These are phyloP conservation scores for Hermatobates lingyangjiaoensis DNA, from an alignment of 1,140 invertebrate genomes.

Conservation along the genomic window DNA sequence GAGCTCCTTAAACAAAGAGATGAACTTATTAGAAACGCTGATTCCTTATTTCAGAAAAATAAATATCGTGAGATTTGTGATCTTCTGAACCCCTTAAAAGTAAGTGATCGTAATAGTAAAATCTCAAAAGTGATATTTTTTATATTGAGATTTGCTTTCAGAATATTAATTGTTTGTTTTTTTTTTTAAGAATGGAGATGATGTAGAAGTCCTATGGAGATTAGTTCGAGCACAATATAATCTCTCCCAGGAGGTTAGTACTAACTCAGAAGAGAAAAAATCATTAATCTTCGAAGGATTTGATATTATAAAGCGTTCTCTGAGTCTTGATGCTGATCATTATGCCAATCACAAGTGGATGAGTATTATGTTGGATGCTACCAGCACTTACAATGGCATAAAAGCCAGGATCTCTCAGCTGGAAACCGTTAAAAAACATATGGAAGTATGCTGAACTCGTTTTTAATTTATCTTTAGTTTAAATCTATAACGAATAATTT, in stretches of 20 bases:
- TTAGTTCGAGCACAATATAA: slow-evolving; percentile 49
- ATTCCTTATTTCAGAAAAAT: slow-evolving; percentile 2
- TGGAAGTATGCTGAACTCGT: slow-evolving; percentile 35
- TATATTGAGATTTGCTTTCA: too few species aligned
- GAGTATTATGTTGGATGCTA: slow-evolving; percentile 52
- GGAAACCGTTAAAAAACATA: slow-evolving; percentile 49
- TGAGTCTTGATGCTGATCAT: slow-evolving; percentile 37
- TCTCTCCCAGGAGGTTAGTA: slow-evolving; percentile 32
- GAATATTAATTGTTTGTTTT: too few species aligned
- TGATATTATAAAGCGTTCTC: slow-evolving; percentile 32
- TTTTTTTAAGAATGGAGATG: slow-evolving; percentile 30
- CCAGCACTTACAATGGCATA: slow-evolving; percentile 41
- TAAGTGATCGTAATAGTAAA: background rate
- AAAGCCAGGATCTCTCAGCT: slow-evolving; percentile 49
- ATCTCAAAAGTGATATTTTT: too few species aligned
- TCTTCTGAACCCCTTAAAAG: slow-evolving; percentile 1
- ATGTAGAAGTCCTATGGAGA: slow-evolving; percentile 58
- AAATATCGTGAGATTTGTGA: background rate
- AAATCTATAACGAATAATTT: too few species aligned
- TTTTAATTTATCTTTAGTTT: background rate
- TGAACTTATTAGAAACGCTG: background rate
- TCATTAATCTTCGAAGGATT: slow-evolving; percentile 43
- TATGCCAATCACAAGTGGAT: slow-evolving; percentile 70
- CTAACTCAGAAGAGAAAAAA: slow-evolving; percentile 29
- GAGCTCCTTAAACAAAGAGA: too few species aligned